phyloP scores from a whole-genome alignment of 2,113 vertebrate species.

The Chloropsis cyanopogon region DNA sequence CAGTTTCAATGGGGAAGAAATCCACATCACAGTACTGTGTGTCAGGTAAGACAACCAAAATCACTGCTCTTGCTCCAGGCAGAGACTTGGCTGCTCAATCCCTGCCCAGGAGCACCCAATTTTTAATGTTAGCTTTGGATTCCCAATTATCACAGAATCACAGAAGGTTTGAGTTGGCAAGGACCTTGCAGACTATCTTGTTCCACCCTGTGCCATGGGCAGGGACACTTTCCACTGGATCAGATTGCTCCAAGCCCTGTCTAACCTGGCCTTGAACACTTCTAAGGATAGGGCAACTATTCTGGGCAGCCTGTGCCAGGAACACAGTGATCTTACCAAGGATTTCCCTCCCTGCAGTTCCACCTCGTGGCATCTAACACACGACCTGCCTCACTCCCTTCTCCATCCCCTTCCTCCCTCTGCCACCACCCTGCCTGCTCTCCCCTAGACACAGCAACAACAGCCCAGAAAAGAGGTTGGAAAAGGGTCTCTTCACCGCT shows the following conservation, averaged over 20 bases:
- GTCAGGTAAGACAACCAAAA: background rate
- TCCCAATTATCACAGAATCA: no score
- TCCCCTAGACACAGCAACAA: background rate
- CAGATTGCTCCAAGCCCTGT: background rate
- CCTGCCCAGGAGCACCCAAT: background rate
- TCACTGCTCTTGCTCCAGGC: background rate
- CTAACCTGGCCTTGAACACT: background rate
- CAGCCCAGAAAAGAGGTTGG: background rate
- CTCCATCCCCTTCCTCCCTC: background rate
- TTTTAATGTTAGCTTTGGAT: background rate
- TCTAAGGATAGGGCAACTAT: background rate
- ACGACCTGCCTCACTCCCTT: background rate
- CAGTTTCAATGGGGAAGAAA: background rate
- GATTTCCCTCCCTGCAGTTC: background rate
- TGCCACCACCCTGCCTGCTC: background rate
- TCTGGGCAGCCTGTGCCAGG: background rate
- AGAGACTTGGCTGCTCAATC: background rate
- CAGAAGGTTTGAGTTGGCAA: background rate
- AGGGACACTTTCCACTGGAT: background rate
- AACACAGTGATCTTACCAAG: background rate
- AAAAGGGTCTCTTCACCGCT: conserved; percentile 80
- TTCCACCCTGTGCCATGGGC: background rate
- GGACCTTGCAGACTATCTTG: background rate
- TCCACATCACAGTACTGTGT: background rate
- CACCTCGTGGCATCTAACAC: background rate